Base-by-base conservation (phyloP, 1,140 invertebrate species). In the Neodiprion virginianus region DNA sequence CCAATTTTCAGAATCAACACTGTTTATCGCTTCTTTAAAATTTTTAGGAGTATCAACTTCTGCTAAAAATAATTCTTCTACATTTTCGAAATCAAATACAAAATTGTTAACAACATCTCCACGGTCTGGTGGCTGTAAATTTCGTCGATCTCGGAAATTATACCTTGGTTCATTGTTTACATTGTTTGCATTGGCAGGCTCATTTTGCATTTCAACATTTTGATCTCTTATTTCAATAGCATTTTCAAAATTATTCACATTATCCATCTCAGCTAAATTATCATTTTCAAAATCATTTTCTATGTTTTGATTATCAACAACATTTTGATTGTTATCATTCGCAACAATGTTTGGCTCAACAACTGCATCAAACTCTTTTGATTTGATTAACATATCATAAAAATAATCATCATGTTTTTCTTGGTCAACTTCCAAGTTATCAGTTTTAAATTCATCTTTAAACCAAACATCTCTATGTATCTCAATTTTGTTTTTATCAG, bases 11-110 rank as follows among this genome's bases (percentile, higher is more conserved):
- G 67, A 61, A 72, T 76, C 40, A 12, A 47, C 9, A 7, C 48
- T 71, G 10, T 73, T 69, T 49, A 48, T 67, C 17, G 71, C 75
- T 48, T 78, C 71, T 28, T 68, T 40, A 61, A 72, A 68, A 48
- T 72, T 69, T 7, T 74, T 70, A 17, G 17, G 17, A 17, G 17
- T 17, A 17, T 17, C 17, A 17, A 17, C 17, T 17, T 17, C 17
- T 17, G 17, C 17, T 17, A 17, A 17, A 17, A 17, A 17, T 17
- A 17, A 17, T 14, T 66, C 53, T 74, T 68, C 61, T 66, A 69
- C 23, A 67, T 68, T 70, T 50, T 66, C 28, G 65, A 66, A 17
- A 17, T 17, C 17, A 17, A 17, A 17, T 17, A 17, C 17, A 17
- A 17, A 17, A 17, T 17, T 17, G 17, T 17, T 17, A 17, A 17